Base-by-base conservation (phyloP, 2,888 invertebrate species). In the Andrena praecox region DNA sequence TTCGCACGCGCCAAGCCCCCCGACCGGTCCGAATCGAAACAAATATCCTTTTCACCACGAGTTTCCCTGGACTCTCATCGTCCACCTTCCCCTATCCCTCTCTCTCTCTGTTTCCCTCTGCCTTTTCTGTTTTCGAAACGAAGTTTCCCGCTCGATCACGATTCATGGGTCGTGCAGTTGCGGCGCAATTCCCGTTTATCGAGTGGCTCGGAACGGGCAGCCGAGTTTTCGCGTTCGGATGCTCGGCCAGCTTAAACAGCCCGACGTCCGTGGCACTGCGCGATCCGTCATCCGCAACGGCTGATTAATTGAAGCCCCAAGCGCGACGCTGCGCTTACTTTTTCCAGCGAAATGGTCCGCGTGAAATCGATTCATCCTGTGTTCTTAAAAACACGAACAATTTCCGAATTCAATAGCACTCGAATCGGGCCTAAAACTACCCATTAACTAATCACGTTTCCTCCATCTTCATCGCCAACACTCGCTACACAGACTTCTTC, bases 141-240 rank as follows among this genome's bases (percentile, higher is more conserved):
- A 76, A 80, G 82, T 87, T 76, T 73, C 80, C 72, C 75, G 71
- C 77, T 75, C 77, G 71, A 63, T 56, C 85, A 67, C 77, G 81
- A 78, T 86, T 73, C 87, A 76, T 72, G 80, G 80, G 66, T 74
- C 24, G 52, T 69, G 79, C 77, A 76, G 77, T 84, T 81, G 54
- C 85, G 60, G 62, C 62, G 85, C 85, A 67, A 86, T 85, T 80
- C 77, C 33, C 80, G 87, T 86, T 86, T 84, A 82, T 85, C 80
- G 80, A 85, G 76, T 85, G 77, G 72, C 71, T 77, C 81, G 72
- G 42, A 69, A 68, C 62, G 78, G 62, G 74, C 52, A 62, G 62
- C 81, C 59, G 50, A 63, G 29, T 67, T 81, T 27, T 75, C 72
- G 66, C 67, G 69, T 77, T 50, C 73, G 71, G 42, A 76, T 77